Percentiles rank a stretch among this genome's conserved stretches.
phyloP scores from a whole-genome alignment of 2,797 vertebrate genomes.

The Peromyscus nudipes region DNA sequence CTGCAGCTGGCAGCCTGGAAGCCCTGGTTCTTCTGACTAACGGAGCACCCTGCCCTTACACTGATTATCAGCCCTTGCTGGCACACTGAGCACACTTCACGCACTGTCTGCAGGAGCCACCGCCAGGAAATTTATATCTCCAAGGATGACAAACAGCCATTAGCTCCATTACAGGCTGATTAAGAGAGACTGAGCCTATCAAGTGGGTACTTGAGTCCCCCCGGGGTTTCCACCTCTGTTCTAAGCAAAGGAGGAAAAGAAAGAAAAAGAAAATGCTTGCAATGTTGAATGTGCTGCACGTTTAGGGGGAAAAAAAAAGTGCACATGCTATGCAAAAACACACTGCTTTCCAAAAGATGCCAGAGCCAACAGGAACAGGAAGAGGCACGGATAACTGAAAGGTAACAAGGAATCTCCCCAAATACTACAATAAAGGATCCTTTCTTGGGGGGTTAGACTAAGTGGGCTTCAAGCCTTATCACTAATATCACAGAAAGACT shows the following conservation, averaged over 20 bases:
- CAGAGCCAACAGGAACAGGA: slow-evolving; percentile 71
- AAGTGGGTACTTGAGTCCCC: slow-evolving; percentile 89
- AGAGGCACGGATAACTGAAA: slow-evolving; percentile 58
- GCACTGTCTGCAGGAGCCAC: slow-evolving; percentile 90
- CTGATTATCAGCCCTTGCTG: slow-evolving; percentile 89
- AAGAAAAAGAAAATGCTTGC: slow-evolving; percentile 77
- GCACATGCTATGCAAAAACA: slow-evolving; percentile 65
- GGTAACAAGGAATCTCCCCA: slow-evolving; percentile 61
- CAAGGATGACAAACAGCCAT: slow-evolving; percentile 93
- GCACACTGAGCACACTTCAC: slow-evolving; percentile 88
- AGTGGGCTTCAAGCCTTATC: slow-evolving; percentile 30
- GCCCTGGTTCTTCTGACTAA: slow-evolving; percentile 85
- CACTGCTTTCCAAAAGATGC: slow-evolving; percentile 69
- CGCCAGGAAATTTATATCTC: slow-evolving; percentile 92
- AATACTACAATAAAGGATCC: neutral
- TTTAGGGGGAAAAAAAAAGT: slow-evolving; percentile 77
- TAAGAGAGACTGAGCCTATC: slow-evolving; percentile 90
- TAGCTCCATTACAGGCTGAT: slow-evolving; percentile 93
- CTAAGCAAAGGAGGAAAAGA: slow-evolving; percentile 78
- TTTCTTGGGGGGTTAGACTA: slow-evolving; percentile 25
- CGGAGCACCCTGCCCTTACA: slow-evolving; percentile 88
- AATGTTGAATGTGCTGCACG: slow-evolving; percentile 74
- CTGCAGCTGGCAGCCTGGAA: slow-evolving; percentile 87
- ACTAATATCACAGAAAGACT: slow-evolving; percentile 62
- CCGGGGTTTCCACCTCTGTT: slow-evolving; percentile 88